Evolutionary conservation across 2,797 vertebrate species (phyloP).

Genomic region (Malurus leucopterus): DNA sequence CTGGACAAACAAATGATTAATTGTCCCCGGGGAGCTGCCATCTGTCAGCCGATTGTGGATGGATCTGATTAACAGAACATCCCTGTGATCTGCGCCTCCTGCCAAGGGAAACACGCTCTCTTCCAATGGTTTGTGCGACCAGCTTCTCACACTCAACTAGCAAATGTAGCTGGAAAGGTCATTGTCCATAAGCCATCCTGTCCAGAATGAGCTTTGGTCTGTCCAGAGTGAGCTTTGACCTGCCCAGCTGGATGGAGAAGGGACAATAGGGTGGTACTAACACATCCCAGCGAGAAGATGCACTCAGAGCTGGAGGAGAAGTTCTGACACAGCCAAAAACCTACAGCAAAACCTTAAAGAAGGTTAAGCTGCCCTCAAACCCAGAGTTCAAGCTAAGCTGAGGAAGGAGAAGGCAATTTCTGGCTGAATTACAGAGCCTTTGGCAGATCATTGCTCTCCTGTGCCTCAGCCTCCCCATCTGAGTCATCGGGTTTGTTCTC

Average conservation of each 20-base stretch:
- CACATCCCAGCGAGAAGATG: background rate
- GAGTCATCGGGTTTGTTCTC: background rate
- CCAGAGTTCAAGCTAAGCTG: background rate
- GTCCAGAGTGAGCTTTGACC: background rate
- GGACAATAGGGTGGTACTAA: background rate
- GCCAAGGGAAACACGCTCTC: background rate
- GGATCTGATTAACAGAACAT: background rate
- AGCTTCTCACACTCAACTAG: background rate
- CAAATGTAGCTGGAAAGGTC: background rate
- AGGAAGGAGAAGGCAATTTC: background rate
- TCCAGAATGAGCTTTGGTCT: background rate
- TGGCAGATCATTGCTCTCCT: background rate
- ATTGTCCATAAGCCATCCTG: background rate
- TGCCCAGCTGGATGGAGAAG: background rate
- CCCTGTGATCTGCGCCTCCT: background rate
- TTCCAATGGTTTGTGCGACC: background rate
- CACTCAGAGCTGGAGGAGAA: rapidly evolving
- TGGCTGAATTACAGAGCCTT: background rate
- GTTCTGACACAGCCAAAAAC: background rate
- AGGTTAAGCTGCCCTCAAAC: background rate
- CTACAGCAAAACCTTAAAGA: background rate
- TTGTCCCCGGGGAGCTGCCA: background rate
- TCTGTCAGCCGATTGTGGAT: background rate
- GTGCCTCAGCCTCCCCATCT: background rate
- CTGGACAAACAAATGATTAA: background rate